Evolutionary conservation across 2,797 vertebrate genomes (phyloP).

Genomic region (Pantherophis vulpinus): DNA sequence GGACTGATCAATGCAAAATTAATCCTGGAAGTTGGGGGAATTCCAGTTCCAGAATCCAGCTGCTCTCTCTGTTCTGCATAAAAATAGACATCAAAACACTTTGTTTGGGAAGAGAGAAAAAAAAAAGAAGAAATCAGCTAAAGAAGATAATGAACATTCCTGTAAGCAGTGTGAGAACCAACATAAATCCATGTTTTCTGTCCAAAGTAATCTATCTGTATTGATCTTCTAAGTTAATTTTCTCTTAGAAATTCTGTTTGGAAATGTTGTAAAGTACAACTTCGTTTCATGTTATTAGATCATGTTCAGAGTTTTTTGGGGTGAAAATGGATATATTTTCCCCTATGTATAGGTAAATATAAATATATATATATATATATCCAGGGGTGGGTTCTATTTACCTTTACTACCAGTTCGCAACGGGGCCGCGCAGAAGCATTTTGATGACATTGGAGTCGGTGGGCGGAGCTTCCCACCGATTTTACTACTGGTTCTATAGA

Average conservation of each 20-base stretch:
- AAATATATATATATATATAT: no score
- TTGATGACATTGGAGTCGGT: no score
- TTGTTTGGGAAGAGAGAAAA: background rate
- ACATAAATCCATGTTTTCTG: constrained; percentile 55
- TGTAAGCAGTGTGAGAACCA: constrained; percentile 52
- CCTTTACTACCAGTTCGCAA: no score
- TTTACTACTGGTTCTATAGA: no score
- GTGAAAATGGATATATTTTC: constrained; percentile 28
- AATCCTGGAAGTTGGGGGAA: background rate
- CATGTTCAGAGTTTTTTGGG: constrained; percentile 43
- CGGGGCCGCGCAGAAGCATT: no score
- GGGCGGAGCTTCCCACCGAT: no score
- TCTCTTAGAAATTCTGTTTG: constrained; percentile 62
- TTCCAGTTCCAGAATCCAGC: constrained; percentile 20
- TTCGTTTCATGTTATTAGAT: constrained; percentile 55
- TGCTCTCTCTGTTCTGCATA: constrained; percentile 15
- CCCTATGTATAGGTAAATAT: background rate
- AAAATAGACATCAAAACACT: constrained; percentile 29
- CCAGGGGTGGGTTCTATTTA: no score
- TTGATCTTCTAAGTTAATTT: constrained; percentile 66
- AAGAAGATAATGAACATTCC: constrained; percentile 45
- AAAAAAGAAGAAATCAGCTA: constrained; percentile 33
- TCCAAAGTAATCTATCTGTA: constrained; percentile 61
- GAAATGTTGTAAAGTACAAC: constrained; percentile 57
- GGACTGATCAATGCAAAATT: constrained; percentile 1